Evolutionary conservation across 1,140 invertebrate genomes (phyloP).

Genomic region (Chironomus striatipennis): DNA sequence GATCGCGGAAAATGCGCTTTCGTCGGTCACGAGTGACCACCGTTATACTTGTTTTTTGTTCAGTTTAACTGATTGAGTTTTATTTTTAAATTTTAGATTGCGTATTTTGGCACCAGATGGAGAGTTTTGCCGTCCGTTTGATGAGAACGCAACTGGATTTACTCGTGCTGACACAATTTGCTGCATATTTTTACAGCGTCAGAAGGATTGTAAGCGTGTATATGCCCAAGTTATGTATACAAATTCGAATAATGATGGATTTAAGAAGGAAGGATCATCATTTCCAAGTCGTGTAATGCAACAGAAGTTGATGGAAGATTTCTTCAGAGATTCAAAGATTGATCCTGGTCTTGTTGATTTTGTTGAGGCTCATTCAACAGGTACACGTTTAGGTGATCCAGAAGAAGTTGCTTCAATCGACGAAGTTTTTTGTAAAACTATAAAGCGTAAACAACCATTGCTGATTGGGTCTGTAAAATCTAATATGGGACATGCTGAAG

Average conservation of each 20-base stretch:
- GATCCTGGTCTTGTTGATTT: constrained; percentile 54
- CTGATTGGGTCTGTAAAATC: constrained; percentile 86
- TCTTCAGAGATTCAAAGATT: constrained; percentile 52
- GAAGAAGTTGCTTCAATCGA: constrained; percentile 84
- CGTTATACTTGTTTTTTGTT: no score
- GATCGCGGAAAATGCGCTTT: no score
- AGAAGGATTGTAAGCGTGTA: constrained; percentile 63
- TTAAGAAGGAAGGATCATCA: constrained; percentile 49
- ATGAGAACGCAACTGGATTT: constrained; percentile 69
- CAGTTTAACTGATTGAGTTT: background rate
- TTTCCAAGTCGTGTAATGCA: constrained; percentile 46
- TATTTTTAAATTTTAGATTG: constrained; percentile 43
- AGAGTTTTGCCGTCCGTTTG: constrained; percentile 75
- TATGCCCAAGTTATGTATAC: constrained; percentile 51
- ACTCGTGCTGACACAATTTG: constrained; percentile 67
- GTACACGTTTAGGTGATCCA: constrained; percentile 37
- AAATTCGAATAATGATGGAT: constrained; percentile 75
- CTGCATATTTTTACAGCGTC: constrained; percentile 72
- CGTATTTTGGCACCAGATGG: constrained; percentile 82
- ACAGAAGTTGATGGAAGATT: constrained; percentile 47
- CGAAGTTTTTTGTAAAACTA: constrained; percentile 60
- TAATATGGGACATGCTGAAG: constrained; percentile 88
- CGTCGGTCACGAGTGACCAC: no score
- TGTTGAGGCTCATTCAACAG: constrained; percentile 66
- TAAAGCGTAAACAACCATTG: constrained; percentile 56